These are phyloP conservation scores for Cyprinodon tularosa DNA, from an alignment of 2,113 vertebrate species.

Conservation along the genomic window DNA sequence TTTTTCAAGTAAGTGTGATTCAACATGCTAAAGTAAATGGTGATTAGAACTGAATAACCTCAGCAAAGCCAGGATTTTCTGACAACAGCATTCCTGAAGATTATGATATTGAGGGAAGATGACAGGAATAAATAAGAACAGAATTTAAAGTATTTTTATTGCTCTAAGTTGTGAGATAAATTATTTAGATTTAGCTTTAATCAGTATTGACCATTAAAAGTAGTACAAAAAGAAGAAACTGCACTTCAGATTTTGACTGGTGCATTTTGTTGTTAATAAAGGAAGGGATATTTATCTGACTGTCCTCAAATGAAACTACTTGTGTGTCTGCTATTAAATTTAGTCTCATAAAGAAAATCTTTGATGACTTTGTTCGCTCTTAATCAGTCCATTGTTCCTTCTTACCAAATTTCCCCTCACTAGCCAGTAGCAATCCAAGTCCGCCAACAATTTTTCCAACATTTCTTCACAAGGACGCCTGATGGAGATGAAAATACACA, in stretches of 20 bases:
- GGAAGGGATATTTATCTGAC: constrained; percentile 26
- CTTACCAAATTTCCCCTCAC: constrained; percentile 45
- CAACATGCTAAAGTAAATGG: neutral
- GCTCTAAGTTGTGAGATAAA: too few species aligned
- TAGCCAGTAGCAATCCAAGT: constrained; percentile 57
- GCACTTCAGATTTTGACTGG: neutral
- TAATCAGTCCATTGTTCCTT: constrained; percentile 36
- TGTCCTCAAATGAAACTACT: constrained; percentile 43
- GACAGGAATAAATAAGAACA: too few species aligned
- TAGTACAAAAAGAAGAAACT: neutral
- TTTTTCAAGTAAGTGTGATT: neutral
- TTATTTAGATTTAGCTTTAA: too few species aligned
- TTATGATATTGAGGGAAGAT: too few species aligned
- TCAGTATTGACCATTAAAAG: neutral
- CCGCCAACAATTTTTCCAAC: constrained; percentile 66
- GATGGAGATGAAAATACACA: constrained; percentile 54
- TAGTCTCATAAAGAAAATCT: constrained; percentile 50
- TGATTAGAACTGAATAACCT: too few species aligned
- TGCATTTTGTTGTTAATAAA: neutral
- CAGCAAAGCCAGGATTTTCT: too few species aligned
- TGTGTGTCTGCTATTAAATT: constrained; percentile 59
- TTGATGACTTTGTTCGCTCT: constrained; percentile 36
- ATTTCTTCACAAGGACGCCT: constrained; percentile 52
- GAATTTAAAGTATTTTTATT: too few species aligned
- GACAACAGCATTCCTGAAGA: too few species aligned